Evolutionary conservation across 1,140 invertebrate genomes (phyloP).

Genomic region (Popillia japonica): DNA sequence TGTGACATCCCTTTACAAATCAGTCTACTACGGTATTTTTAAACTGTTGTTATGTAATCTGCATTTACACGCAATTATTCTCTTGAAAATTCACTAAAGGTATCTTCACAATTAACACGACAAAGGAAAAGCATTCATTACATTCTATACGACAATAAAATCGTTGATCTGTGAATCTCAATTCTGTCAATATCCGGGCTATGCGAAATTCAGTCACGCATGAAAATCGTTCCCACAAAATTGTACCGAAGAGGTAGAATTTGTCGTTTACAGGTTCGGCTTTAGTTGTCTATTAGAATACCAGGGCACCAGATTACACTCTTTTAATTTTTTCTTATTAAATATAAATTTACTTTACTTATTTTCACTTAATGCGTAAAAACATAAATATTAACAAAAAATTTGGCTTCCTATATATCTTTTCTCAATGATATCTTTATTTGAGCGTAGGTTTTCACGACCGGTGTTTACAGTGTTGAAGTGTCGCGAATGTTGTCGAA

Average conservation of each 20-base stretch:
- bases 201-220: conserved; percentile 8
- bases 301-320: too few relatives aligned
- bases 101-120: neutral
- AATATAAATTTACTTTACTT: too few relatives aligned
- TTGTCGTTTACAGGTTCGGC: too few relatives aligned
- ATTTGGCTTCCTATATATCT: too few relatives aligned
- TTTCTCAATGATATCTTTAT: too few relatives aligned
- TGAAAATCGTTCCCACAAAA: conserved; percentile 4
- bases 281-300: too few relatives aligned
- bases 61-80: conserved; percentile 1
- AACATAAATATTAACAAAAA: too few relatives aligned
- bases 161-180: conserved; percentile 31
- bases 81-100: neutral
- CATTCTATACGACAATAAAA: conserved; percentile 8
- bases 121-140: neutral
- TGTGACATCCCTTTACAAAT: neutral
- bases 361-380: too few relatives aligned
- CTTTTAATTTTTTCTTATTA: too few relatives aligned
- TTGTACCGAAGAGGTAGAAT: neutral
- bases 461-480: too few relatives aligned
- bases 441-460: too few relatives aligned
- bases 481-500: too few relatives aligned
- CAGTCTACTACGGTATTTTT: neutral
- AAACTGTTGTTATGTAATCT: neutral
- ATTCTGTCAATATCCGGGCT: conserved; percentile 11